Evolutionary conservation across 1,140 invertebrate genomes (phyloP).

Genomic region (Geopemphigus sp.): DNA sequence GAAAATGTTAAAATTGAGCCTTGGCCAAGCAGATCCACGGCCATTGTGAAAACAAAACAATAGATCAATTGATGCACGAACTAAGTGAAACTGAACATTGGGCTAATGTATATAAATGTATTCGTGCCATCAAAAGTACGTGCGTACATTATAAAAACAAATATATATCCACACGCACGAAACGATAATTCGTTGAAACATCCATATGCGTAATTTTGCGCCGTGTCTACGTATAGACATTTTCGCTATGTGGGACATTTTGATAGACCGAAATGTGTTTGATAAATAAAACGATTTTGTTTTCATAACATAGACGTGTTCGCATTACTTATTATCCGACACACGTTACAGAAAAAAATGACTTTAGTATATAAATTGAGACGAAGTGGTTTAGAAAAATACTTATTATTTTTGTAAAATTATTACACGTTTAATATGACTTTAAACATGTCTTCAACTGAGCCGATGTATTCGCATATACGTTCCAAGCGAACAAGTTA

Average conservation of each 20-base stretch:
- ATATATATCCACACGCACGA: not conserved
- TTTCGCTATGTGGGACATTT: not conserved
- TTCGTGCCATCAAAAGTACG: slow-evolving; percentile 3
- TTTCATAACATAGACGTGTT: not conserved
- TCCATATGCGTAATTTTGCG: not conserved
- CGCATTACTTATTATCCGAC: not conserved
- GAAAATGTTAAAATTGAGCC: slow-evolving; percentile 33
- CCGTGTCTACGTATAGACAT: not conserved
- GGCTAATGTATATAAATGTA: not conserved
- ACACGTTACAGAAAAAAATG: not conserved
- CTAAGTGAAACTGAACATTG: slow-evolving; percentile 37
- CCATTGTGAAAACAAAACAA: slow-evolving; percentile 44
- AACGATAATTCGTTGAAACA: not conserved
- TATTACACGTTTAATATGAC: too few relatives aligned
- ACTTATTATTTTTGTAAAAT: too few relatives aligned
- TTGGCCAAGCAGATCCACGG: slow-evolving; percentile 27
- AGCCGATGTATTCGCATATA: too few relatives aligned
- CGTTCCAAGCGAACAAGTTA: too few relatives aligned
- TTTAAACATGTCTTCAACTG: too few relatives aligned
- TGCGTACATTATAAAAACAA: not conserved
- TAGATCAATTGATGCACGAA: slow-evolving; percentile 40
- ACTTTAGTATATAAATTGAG: too few relatives aligned
- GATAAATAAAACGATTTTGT: slow-evolving; percentile 2
- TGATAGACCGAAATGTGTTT: not conserved
- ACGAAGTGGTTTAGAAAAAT: too few relatives aligned